phyloP scores from a whole-genome alignment of 1,140 invertebrate species.

The Cydia amplana region DNA sequence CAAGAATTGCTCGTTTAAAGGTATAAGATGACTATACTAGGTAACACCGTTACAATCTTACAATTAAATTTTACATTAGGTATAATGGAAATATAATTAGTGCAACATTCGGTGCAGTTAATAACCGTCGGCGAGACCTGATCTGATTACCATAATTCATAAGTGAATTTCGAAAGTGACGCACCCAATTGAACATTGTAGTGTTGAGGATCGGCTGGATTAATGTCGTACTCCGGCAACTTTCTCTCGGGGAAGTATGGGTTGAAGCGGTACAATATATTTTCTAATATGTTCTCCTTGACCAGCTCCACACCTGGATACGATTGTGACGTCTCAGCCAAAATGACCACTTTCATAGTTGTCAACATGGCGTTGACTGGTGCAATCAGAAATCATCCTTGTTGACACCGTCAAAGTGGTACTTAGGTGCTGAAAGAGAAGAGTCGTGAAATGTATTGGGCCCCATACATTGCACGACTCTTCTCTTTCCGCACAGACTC shows the following conservation, averaged over 20 bases:
- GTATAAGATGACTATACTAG: not conserved
- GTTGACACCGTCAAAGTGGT: not conserved
- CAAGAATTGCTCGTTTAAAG: too few relatives aligned
- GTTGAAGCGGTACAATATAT: conserved; percentile 67
- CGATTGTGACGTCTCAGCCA: not conserved
- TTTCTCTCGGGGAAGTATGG: conserved; percentile 58
- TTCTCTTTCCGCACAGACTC: too few relatives aligned
- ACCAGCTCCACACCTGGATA: conserved; percentile 63
- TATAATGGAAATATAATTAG: conserved; percentile 10
- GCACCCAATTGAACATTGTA: conserved; percentile 56
- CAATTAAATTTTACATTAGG: not conserved
- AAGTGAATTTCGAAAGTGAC: conserved; percentile 30
- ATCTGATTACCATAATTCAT: conserved; percentile 29
- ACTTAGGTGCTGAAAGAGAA: too few relatives aligned
- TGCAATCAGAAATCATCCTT: not conserved
- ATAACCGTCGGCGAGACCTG: conserved; percentile 6
- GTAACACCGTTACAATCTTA: not conserved
- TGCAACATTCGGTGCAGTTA: conserved; percentile 9
- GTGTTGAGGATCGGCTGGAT: conserved; percentile 58
- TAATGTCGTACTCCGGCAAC: conserved; percentile 55
- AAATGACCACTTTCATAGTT: not conserved
- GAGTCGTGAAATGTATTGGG: too few relatives aligned
- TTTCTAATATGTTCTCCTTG: conserved; percentile 63
- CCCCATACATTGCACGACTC: too few relatives aligned
- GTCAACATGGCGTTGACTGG: not conserved